These are phyloP conservation scores for Escarpia spicata DNA, from an alignment of 2,888 invertebrate genomes.

Conservation along the genomic window DNA sequence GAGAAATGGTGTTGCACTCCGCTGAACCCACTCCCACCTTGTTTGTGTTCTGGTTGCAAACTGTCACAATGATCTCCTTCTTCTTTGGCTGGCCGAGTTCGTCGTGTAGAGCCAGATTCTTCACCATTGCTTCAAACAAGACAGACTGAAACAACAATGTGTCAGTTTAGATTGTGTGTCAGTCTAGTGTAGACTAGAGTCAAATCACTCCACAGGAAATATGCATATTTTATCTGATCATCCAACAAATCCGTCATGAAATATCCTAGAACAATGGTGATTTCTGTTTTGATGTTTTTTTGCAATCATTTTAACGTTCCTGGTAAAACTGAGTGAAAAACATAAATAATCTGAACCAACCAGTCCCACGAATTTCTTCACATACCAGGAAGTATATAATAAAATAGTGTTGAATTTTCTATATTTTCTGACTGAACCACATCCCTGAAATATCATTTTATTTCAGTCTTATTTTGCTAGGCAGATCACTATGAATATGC, in stretches of 20 bases:
- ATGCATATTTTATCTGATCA: background rate
- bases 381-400: too few species aligned
- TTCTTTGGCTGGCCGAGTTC: conserved; percentile 42
- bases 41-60: conserved; percentile 47
- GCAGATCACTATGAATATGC: background rate
- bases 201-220: background rate
- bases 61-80: conserved; percentile 50
- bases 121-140: conserved; percentile 49
- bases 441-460: too few species aligned
- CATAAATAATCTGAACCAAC: too few species aligned
- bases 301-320: too few species aligned
- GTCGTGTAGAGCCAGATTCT: conserved; percentile 51
- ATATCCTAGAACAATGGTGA: too few species aligned
- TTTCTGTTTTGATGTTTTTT: too few species aligned
- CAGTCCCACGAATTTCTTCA: too few species aligned
- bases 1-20: background rate
- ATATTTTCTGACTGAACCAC: too few species aligned
- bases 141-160: conserved; percentile 41
- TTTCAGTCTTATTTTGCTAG: background rate
- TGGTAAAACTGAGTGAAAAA: too few species aligned
- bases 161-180: background rate
- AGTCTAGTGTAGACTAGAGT: background rate
- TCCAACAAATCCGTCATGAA: too few species aligned
- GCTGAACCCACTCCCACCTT: conserved; percentile 43
- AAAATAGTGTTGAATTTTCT: too few species aligned